These are phyloP conservation scores for Tenualosa ilisha DNA, from an alignment of 2,797 vertebrate species.

Conservation along the genomic window DNA sequence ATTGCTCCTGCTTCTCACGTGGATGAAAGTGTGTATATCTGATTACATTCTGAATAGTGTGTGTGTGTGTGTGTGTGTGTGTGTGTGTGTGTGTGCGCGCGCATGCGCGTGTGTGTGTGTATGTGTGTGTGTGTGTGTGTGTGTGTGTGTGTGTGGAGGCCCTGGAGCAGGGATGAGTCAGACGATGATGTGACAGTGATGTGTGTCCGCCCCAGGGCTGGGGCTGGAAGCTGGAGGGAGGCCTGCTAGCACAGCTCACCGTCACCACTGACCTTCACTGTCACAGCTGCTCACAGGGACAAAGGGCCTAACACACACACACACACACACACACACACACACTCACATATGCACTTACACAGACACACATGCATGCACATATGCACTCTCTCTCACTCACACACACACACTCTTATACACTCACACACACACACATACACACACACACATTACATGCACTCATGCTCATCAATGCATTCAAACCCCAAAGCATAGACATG, in stretches of 20 bases:
- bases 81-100: constrained; percentile 2
- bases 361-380: constrained; percentile 29
- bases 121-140: not conserved
- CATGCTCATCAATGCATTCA: not conserved
- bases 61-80: constrained; percentile 33
- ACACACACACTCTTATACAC: not conserved
- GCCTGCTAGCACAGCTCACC: constrained; percentile 58
- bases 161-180: constrained; percentile 52
- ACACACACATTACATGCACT: not conserved
- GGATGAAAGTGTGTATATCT: too few relatives aligned
- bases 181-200: constrained; percentile 74
- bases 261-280: constrained; percentile 76
- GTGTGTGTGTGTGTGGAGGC: constrained; percentile 53
- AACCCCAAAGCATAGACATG: constrained; percentile 22
- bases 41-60: constrained; percentile 23
- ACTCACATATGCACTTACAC: constrained; percentile 40
- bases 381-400: constrained; percentile 23
- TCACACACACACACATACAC: constrained; percentile 2
- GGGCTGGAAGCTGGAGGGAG: constrained; percentile 70
- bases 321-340: constrained; percentile 23
- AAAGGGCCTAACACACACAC: constrained; percentile 1
- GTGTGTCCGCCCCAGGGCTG: constrained; percentile 71
- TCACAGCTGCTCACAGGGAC: constrained; percentile 60
- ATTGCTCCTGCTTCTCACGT: too few relatives aligned
- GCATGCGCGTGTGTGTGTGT: not conserved